Percentiles rank a stretch among this genome's conserved stretches.
Evolutionary conservation across 2,797 vertebrate genomes (phyloP).

Genomic region (Arremon aurantiirostris): DNA sequence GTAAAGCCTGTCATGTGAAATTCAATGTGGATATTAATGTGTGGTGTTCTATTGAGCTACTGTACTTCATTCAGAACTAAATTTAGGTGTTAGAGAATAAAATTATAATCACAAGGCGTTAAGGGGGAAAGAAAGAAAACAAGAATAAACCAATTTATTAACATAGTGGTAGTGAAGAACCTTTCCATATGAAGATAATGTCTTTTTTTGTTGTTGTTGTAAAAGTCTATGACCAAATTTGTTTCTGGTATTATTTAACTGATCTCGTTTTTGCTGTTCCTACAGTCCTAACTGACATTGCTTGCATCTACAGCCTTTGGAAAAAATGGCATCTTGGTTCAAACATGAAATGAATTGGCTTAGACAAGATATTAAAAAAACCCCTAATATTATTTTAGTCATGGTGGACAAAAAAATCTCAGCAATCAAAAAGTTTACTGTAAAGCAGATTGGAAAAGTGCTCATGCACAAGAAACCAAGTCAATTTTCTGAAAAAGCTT

Average conservation of each 20-base stretch:
- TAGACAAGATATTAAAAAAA: neutral
- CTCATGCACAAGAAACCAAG: neutral
- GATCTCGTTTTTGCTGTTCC: neutral
- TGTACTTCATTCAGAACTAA: neutral
- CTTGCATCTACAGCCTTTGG: neutral
- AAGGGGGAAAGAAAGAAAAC: neutral
- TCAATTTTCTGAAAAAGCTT: neutral
- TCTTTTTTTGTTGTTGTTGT: neutral
- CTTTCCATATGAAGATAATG: neutral
- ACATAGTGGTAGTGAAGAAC: neutral
- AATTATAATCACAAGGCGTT: neutral
- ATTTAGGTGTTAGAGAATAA: neutral
- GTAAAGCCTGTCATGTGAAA: constrained; percentile 33
- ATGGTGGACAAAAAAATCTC: neutral
- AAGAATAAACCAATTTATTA: neutral
- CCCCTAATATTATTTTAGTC: neutral
- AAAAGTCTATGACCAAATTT: neutral
- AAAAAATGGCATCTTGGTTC: neutral
- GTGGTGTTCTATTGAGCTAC: neutral
- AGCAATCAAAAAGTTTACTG: neutral
- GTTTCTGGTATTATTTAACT: neutral
- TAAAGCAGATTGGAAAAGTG: neutral
- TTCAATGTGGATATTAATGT: neutral
- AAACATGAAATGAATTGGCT: neutral
- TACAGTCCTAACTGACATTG: neutral